Percentiles rank a stretch among this genome's conserved stretches.
phyloP scores from a whole-genome alignment of 2,797 vertebrate species.

The Oreonectes daqikongensis region DNA sequence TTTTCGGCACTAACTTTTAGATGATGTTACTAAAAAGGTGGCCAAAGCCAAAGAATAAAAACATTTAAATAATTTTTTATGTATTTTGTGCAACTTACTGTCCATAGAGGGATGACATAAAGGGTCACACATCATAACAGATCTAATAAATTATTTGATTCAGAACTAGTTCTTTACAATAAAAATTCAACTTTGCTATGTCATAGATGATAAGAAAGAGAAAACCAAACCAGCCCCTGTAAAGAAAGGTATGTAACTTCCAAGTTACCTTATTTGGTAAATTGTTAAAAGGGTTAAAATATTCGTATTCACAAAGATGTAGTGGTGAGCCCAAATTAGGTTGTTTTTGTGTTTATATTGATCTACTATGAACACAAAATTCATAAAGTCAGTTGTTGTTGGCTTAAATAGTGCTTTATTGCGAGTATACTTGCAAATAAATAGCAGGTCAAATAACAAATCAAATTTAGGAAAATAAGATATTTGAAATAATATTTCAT shows the following conservation, averaged over 20 bases:
- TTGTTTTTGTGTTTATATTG: no score
- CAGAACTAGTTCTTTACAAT: neutral
- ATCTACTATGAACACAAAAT: no score
- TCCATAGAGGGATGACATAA: neutral
- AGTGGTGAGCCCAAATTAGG: no score
- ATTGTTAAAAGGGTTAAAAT: no score
- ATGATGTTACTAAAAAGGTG: constrained; percentile 7
- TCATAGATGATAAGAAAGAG: constrained; percentile 34
- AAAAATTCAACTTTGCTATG: neutral
- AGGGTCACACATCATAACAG: neutral
- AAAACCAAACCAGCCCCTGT: constrained; percentile 11
- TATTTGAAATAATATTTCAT: no score
- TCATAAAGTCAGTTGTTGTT: no score
- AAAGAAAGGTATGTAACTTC: constrained; percentile 35
- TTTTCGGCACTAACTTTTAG: neutral
- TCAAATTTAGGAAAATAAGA: no score
- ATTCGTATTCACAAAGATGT: no score
- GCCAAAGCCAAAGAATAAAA: constrained; percentile 13
- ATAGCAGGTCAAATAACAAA: no score
- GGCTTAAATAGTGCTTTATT: no score
- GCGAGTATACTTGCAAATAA: no score
- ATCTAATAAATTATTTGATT: neutral
- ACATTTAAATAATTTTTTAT: neutral
- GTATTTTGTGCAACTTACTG: neutral
- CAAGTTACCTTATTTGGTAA: no score